These are phyloP conservation scores for Sussaba pulchella DNA, from an alignment of 2,888 invertebrate genomes.

Conservation along the genomic window DNA sequence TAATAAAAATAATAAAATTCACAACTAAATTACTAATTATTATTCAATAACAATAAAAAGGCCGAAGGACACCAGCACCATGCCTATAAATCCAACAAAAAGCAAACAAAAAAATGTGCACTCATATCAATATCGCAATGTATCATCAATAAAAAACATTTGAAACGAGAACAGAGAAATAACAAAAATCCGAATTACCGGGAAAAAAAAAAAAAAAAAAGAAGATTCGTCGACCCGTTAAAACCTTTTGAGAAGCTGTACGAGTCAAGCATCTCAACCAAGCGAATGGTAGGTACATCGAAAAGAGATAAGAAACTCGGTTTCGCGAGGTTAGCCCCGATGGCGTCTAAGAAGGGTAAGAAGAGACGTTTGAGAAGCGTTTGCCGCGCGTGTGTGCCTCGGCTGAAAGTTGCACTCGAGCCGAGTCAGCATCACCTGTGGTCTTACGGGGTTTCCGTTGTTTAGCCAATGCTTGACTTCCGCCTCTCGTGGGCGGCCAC, in stretches of 20 bases:
- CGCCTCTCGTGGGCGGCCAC: slow-evolving; percentile 72
- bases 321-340: slow-evolving; percentile 34
- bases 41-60: too few relatives aligned
- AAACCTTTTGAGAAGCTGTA: slow-evolving; percentile 1
- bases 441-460: slow-evolving; percentile 74
- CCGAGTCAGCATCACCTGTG: slow-evolving; percentile 82
- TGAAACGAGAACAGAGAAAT: too few relatives aligned
- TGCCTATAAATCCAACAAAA: too few relatives aligned
- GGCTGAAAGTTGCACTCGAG: slow-evolving; percentile 76
- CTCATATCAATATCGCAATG: too few relatives aligned
- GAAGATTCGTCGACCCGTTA: slow-evolving; percentile 3
- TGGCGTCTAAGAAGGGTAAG: slow-evolving; percentile 55
- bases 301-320: slow-evolving; percentile 31
- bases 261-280: neutral
- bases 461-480: slow-evolving; percentile 81
- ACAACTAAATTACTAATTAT: too few relatives aligned
- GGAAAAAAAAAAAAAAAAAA: neutral
- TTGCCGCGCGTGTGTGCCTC: slow-evolving; percentile 40
- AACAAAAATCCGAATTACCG: too few relatives aligned
- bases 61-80: too few relatives aligned
- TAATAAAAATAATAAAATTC: too few relatives aligned
- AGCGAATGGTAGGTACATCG: neutral
- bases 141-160: too few relatives aligned
- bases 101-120: too few relatives aligned
- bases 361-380: slow-evolving; percentile 54